Evolutionary conservation across 2,888 invertebrate species (phyloP), one percentile per base, ranked within the genome.

Genomic region (Habroteleia sp.): DNA sequence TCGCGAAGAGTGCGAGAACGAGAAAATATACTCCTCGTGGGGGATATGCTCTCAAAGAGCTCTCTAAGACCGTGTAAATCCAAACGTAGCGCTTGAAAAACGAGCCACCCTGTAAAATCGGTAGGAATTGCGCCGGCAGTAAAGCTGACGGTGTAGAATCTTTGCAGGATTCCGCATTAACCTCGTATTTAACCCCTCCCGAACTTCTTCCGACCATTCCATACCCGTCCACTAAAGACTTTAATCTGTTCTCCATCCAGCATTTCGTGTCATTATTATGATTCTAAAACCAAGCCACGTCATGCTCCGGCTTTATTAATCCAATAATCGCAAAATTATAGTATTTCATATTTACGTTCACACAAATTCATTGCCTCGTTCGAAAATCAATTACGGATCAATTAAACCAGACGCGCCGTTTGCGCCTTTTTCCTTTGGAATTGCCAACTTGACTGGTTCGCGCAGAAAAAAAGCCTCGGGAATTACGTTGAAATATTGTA

Each of bases 71-170:
- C 65, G 75, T 76, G 78, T 76, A 77, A 79, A 77, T 79, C 73
- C 76, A 48, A 46, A 62, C 52, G 66, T 56, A 63, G 46, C 48
- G 75, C 71, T 75, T 41, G 54, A 63, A 68, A 66, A 76, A 68
- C 76, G 72, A 76, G 68, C 72, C 41, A 58, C 52, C 62, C 72
- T 58, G 69, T 71, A 71, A 75, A 71, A 76, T 69, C 76, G 73
- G 63, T 66, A 73, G 63, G 66, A 74, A 76, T 74, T 63, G 65
- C 74, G 35, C 56, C 58, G 65, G 74, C 72, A 76, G 77, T 79
- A 77, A 78, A 77, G 77, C 74, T 76, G 60, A 74, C 77, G 65
- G 73, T 71, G 75, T 77, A 76, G 71, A 78, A 77, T 76, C 73
- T 76, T 73, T 62, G 41, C 63, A 62, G 52, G 66, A 60, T 60